A percentile compares a stretch with the other conserved stretches of the same genome.
phyloP scores from a whole-genome alignment of 2,797 vertebrate species.

The Dryobates pubescens region DNA sequence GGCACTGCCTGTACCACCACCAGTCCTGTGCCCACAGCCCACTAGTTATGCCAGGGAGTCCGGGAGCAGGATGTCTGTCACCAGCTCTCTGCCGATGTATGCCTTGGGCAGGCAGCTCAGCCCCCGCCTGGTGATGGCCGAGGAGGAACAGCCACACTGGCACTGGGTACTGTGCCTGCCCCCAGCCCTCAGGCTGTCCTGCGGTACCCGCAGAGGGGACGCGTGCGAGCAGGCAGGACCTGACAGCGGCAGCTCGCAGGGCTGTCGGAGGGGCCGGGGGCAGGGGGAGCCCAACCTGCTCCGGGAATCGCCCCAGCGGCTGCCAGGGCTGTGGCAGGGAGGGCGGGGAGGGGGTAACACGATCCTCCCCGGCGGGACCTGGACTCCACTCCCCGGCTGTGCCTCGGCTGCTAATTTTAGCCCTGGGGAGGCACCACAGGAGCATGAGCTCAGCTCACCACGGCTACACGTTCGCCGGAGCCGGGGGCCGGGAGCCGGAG shows the following conservation, averaged over 20 bases:
- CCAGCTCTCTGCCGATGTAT: not conserved
- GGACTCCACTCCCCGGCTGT: not conserved
- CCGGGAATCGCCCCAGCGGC: slow-evolving; percentile 45
- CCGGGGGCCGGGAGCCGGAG: not conserved
- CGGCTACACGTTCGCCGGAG: not conserved
- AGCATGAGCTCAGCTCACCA: not conserved
- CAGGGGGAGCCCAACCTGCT: slow-evolving; percentile 33
- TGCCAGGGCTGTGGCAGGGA: slow-evolving; percentile 57
- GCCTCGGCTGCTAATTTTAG: slow-evolving; percentile 40
- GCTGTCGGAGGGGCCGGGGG: slow-evolving; percentile 30
- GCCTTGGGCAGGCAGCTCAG: not conserved
- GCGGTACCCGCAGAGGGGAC: not conserved
- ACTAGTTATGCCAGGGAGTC: not conserved
- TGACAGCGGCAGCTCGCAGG: not conserved
- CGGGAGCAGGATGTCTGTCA: not conserved
- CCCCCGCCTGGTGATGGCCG: fast-evolving
- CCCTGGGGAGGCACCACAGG: not conserved
- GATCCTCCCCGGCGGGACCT: slow-evolving; percentile 2
- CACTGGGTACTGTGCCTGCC: not conserved
- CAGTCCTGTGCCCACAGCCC: not conserved
- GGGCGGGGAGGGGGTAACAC: slow-evolving; percentile 27
- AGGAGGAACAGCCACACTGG: fast-evolving
- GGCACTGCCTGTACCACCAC: not conserved
- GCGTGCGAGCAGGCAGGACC: fast-evolving
- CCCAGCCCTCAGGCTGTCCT: not conserved